A percentile compares a stretch with the other conserved stretches of the same genome.
These are phyloP conservation scores for Scytalopus superciliaris DNA, from an alignment of 2,113 vertebrate genomes.

Conservation along the genomic window DNA sequence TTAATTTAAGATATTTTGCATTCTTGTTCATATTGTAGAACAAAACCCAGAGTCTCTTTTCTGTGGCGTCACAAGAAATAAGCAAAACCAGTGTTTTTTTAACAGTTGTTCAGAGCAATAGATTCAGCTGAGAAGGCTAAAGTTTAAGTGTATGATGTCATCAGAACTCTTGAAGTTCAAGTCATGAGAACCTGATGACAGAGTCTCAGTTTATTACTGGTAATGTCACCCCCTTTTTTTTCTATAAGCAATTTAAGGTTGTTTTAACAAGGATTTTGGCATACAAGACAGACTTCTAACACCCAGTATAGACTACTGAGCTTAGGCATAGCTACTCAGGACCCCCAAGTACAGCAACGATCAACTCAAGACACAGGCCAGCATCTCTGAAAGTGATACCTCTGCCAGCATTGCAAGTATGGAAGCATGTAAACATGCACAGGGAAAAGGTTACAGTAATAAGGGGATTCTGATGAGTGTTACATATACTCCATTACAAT, in stretches of 20 bases:
- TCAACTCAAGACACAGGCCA: background rate
- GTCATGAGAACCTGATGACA: slow-evolving; percentile 12
- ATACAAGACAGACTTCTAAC: background rate
- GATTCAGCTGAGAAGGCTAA: background rate
- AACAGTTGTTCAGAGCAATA: background rate
- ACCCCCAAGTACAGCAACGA: background rate
- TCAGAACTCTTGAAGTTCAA: background rate
- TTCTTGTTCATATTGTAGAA: background rate
- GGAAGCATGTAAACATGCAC: background rate
- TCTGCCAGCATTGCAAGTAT: background rate
- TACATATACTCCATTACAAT: background rate
- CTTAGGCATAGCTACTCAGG: background rate
- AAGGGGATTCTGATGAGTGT: background rate
- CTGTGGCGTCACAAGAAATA: background rate
- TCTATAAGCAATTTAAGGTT: background rate
- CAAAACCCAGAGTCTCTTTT: background rate
- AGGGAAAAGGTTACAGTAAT: background rate
- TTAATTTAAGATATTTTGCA: slow-evolving; percentile 2
- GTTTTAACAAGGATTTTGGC: background rate
- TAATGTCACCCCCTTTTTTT: background rate
- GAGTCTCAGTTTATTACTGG: background rate
- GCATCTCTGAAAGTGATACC: background rate
- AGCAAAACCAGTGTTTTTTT: background rate
- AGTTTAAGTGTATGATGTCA: background rate
- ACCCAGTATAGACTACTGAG: background rate